A percentile compares a stretch with the other conserved stretches of the same genome.
These are phyloP conservation scores for Anguilla obscura DNA, from an alignment of 2,797 vertebrate genomes.

Conservation along the genomic window DNA sequence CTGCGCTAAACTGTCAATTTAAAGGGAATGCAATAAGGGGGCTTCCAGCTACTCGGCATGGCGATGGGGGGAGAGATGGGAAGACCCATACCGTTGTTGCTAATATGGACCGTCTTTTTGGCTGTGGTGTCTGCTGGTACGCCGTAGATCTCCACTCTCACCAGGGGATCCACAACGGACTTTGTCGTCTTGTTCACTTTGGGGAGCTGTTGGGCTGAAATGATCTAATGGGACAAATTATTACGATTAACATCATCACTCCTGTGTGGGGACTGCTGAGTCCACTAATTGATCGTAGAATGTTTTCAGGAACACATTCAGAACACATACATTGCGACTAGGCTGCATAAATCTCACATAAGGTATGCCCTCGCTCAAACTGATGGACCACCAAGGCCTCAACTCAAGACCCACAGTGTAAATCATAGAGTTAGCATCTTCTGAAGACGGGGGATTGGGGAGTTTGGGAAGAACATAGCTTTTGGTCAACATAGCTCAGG, in stretches of 20 bases:
- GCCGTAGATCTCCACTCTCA: constrained; percentile 81
- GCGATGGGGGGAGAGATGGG: not conserved
- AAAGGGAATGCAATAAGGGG: not conserved
- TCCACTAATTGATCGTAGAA: not conserved
- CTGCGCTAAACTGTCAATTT: not conserved
- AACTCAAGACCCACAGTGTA: not conserved
- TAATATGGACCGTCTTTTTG: constrained; percentile 77
- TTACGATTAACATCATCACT: not conserved
- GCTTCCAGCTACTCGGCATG: not conserved
- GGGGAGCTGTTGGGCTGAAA: constrained; percentile 94
- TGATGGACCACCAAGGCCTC: not conserved
- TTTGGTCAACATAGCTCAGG: no score
- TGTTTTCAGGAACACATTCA: not conserved
- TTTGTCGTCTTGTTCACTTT: constrained; percentile 89
- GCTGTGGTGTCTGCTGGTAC: constrained; percentile 75
- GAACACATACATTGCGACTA: not conserved
- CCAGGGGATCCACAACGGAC: constrained; percentile 92
- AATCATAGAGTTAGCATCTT: not conserved
- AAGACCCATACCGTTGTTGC: constrained; percentile 81
- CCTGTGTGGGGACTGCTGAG: not conserved
- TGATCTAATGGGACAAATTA: constrained; percentile 71
- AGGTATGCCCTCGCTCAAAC: not conserved
- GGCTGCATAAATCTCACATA: not conserved
- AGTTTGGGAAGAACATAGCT: not conserved
- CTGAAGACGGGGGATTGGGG: not conserved